Base-by-base conservation (phyloP, 2,888 invertebrate genomes). In the Lamellibrachia satsuma region DNA sequence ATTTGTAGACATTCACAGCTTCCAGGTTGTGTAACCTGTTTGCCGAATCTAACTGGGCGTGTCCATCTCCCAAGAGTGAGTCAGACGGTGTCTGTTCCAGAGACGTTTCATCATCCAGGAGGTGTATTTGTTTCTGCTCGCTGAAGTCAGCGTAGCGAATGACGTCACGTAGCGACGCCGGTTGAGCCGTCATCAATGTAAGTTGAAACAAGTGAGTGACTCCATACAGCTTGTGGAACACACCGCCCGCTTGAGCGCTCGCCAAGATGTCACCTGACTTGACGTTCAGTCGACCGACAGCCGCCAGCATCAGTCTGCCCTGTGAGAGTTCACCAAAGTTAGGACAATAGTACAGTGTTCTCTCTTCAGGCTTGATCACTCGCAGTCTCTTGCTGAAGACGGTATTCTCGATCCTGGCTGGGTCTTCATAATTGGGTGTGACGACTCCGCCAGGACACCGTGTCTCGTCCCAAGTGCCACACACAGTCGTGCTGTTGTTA, bases 371-470 rank as follows among this genome's bases (percentile, higher is more conserved):
- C 4, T 11, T 75, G 75, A 75, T 22, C 75, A 75, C 15, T 6
- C 75, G 75, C 75, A 75, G 22, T 3, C 75, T 22, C 75, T 75
- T 22, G 22, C 75, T 75, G 75, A 75, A 75, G 75, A 75, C 75
- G 3, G 75, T 75, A 11, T 75, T 15, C 75, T 75, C 15, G 75
- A 15, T 75, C 75, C 75, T 11, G 22, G 22, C 22, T 22, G 22
- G 6, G 75, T 75, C 75, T 11, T 52, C 39, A n/a, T 52, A 91
- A n/a, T 91, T 27, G 9, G 91, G 52, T 52, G 39, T 15, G 7
- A n/a, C 91, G 9, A 91, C n/a, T 6, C 92, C 92, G n/a, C n/a
- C 52, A 52, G 90, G 75, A 92, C 92, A 92, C 6, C 27, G 55
- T 57, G 55, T 75, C 60, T 92, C 92, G 27, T 90, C 52, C 92